Conservation (phyloP, 2,888 invertebrate species). For the Cerceris rybyensis region DNA sequence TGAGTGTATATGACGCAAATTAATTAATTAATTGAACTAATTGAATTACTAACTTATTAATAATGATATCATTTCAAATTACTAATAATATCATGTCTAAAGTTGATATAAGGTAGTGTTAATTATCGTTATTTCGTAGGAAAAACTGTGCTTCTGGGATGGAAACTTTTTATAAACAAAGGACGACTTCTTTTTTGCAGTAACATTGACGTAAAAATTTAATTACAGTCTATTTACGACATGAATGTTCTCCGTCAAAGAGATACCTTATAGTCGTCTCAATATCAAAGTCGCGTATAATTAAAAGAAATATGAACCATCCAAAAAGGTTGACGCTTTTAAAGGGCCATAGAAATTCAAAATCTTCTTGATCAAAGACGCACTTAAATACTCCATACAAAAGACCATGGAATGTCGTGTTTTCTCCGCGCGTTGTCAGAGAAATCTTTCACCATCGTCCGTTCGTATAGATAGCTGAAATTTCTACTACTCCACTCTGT, state of each 20-base stretch:
- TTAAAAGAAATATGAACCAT: slow-evolving; percentile 16
- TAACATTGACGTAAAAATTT: slow-evolving; percentile 29
- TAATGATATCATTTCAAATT: too few species aligned
- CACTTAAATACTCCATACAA: not conserved
- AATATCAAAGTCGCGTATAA: slow-evolving; percentile 49
- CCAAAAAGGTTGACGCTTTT: not conserved
- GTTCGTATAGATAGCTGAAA: not conserved
- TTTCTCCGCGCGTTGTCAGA: not conserved
- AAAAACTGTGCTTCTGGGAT: too few species aligned
- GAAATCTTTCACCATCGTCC: not conserved
- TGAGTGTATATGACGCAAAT: too few species aligned
- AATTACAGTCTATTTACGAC: slow-evolving; percentile 16
- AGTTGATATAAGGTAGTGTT: too few species aligned
- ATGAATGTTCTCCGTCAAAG: slow-evolving; percentile 1
- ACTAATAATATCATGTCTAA: too few species aligned
- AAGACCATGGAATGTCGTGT: not conserved
- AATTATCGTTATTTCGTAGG: too few species aligned
- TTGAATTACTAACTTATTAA: too few species aligned
- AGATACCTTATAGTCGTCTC: slow-evolving; percentile 32
- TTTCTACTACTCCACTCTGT: too few species aligned
- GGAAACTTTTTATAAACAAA: not conserved
- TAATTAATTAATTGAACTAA: too few species aligned
- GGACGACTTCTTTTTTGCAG: not conserved
- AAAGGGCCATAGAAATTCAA: not conserved
- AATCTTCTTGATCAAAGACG: not conserved